A percentile compares a stretch with the other conserved stretches of the same genome.
phyloP scores from a whole-genome alignment of 2,113 vertebrate species.

The Labeo catla region DNA sequence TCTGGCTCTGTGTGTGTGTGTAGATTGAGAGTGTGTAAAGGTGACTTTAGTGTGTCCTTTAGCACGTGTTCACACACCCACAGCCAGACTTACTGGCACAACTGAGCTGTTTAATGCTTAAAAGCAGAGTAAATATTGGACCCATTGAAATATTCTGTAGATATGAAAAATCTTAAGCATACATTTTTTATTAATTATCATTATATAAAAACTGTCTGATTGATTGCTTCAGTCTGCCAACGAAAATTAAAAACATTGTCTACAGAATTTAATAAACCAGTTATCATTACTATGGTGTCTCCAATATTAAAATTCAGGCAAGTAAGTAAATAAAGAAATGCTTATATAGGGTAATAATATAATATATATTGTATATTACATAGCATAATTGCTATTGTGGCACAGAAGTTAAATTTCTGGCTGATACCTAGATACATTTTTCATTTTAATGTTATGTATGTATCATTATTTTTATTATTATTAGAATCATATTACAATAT shows the following conservation, averaged over 20 bases:
- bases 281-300: background rate
- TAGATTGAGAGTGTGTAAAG: background rate
- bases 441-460: background rate
- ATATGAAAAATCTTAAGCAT: background rate
- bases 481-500: too few relatives aligned
- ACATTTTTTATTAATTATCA: background rate
- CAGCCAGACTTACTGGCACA: background rate
- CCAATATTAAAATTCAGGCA: background rate
- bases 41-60: background rate
- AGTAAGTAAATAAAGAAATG: too few relatives aligned
- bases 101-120: background rate
- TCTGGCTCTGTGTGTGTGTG: background rate
- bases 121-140: background rate
- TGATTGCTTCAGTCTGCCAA: background rate
- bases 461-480: background rate
- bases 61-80: background rate
- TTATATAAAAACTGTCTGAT: background rate
- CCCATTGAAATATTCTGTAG: background rate
- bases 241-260: background rate
- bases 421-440: background rate
- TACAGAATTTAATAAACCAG: background rate
- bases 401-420: background rate
- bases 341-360: background rate
- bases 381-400: background rate
- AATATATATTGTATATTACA: background rate